These are phyloP conservation scores for Tenthredo mesomela DNA, from an alignment of 2,888 invertebrate species.

Conservation along the genomic window DNA sequence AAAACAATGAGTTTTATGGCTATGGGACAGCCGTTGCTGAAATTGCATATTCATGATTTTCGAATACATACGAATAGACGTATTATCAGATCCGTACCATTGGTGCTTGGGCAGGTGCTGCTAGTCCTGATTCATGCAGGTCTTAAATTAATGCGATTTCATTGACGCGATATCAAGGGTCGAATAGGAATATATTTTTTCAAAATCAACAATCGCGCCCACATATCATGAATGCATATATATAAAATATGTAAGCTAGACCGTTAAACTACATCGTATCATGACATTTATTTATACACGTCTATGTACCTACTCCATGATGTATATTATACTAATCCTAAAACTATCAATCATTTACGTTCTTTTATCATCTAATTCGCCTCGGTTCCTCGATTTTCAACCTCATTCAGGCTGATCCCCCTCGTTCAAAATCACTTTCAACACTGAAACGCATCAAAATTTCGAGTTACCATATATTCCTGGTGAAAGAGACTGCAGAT, in stretches of 20 bases:
- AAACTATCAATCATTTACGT: neutral
- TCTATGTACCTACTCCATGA: neutral
- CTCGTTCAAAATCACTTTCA: neutral
- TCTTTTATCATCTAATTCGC: conserved; percentile 4
- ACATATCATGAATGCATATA: neutral
- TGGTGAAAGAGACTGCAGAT: neutral
- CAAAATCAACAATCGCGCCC: conserved; percentile 38
- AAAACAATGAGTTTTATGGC: conserved; percentile 45
- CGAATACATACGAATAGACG: conserved; percentile 27
- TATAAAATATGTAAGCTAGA: neutral
- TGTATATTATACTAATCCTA: neutral
- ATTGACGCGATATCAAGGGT: conserved; percentile 18
- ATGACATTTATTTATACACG: neutral
- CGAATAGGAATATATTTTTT: neutral
- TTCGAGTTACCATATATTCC: neutral
- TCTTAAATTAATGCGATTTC: conserved; percentile 41
- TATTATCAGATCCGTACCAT: conserved; percentile 52
- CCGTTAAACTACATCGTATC: neutral
- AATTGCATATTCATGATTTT: conserved; percentile 55
- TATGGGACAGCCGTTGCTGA: conserved; percentile 52
- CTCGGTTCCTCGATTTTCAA: neutral
- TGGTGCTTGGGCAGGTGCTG: conserved; percentile 51
- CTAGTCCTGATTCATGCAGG: conserved; percentile 52
- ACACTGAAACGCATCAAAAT: neutral
- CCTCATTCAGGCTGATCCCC: neutral